Evolutionary conservation across 2,797 vertebrate species (phyloP), one percentile per base, ranked within the genome.

Genomic region (Enteromius paludinosus): DNA sequence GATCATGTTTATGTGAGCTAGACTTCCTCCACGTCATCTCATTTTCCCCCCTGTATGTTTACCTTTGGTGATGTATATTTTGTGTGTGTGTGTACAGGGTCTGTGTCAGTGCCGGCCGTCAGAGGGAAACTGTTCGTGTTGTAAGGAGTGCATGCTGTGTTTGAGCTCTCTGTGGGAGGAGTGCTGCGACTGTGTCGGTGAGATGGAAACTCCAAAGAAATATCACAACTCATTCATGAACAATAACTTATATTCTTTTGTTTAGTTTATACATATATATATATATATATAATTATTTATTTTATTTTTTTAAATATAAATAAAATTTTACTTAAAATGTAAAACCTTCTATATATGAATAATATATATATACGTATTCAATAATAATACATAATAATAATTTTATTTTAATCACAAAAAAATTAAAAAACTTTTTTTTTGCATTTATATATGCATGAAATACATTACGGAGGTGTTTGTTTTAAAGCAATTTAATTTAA

Each of bases 81-180:
- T 59, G 47, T 73, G 12, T 83, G 68, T 86, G 69, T 88, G 66
- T 73, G 89, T 90, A 10, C 90, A 99, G 98, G 97, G 99, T 90
- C 95, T 99, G 87, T 99, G 98, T 91, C 98, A 99, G 92, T 99
- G 98, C 87, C 97, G 96, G 41, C 98, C 98, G 0, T 95, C 95
- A 0, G 97, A 99, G 82, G 98, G 97, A 70, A 99, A 98, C 93
- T 99, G 98, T 65, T 97, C 98, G 28, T 99, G 98, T 90, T 99
- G 98, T 86, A 99, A 99, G 84, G 97, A 99, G 89, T 99, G 98
- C 88, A 99, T 99, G 98, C 94, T 99, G 90, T 99, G 98, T 87
- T 94, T 99, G 76, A 96, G 96, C 80, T 96, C 97, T 5, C 96
- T 99, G 4, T 99, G 98, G 98, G 98, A 99, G 38, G 98, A 99